Conservation (phyloP, 2,113 vertebrate genomes). For the Ifrita kowaldi region DNA sequence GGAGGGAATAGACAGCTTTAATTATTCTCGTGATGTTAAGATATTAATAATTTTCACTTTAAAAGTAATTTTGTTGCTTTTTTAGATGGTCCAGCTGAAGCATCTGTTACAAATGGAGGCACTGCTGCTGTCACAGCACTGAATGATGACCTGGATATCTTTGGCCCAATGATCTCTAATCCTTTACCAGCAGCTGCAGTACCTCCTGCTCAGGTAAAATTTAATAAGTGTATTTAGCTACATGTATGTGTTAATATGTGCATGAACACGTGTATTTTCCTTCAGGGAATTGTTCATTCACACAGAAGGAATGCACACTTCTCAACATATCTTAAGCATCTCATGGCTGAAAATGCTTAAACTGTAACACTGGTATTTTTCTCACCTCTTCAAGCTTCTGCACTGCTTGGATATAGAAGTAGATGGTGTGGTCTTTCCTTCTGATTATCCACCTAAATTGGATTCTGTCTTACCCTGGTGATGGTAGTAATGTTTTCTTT, state of each 20-base stretch:
- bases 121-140: constrained; percentile 66
- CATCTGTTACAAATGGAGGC: constrained; percentile 75
- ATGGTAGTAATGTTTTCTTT: neutral
- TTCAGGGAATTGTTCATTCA: neutral
- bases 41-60: neutral
- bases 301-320: neutral
- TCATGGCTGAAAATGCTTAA: neutral
- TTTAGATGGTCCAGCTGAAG: constrained; percentile 80
- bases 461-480: neutral
- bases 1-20: neutral
- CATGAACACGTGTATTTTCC: rapidly evolving
- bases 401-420: neutral
- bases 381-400: neutral
- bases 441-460: neutral
- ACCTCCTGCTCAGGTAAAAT: constrained; percentile 72
- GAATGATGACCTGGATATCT: constrained; percentile 91
- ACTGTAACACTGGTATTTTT: neutral
- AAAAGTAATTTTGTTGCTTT: neutral
- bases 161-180: constrained; percentile 97
- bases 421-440: neutral
- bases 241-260: neutral
- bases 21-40: neutral
- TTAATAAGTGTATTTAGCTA: neutral
- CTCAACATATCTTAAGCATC: neutral
- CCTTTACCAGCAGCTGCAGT: constrained; percentile 81